Evolutionary conservation across 37 sponge, comb jelly and placozoan genomes (phyloP).

Genomic region (Tethya wilhelma): DNA sequence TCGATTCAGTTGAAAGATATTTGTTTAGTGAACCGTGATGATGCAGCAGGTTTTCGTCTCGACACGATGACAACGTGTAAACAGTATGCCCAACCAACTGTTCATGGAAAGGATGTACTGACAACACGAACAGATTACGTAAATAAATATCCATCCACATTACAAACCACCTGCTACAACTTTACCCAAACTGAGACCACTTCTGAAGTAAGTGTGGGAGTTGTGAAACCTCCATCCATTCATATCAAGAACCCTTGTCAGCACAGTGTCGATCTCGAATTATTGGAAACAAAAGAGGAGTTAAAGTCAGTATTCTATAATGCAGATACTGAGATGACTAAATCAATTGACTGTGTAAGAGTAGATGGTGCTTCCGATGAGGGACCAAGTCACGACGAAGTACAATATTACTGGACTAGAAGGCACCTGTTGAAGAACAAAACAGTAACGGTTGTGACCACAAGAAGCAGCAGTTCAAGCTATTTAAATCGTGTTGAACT

Average conservation of each 20-base stretch:
- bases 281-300: neutral
- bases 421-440: conserved; percentile 1
- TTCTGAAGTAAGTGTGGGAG: conserved; percentile 32
- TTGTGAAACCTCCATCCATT: conserved; percentile 14
- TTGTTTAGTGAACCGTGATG: conserved; percentile 29
- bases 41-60: conserved; percentile 45
- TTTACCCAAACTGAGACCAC: conserved; percentile 36
- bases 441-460: conserved; percentile 13
- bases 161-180: conserved; percentile 54
- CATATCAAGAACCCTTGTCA: conserved; percentile 23
- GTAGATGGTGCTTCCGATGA: conserved; percentile 43
- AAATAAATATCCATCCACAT: conserved; percentile 21
- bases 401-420: conserved; percentile 7
- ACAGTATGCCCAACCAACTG: conserved; percentile 25
- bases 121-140: conserved; percentile 47
- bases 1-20: conserved; percentile 6
- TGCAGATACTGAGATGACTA: neutral
- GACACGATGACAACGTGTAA: conserved; percentile 41
- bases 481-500: conserved; percentile 42
- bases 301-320: neutral
- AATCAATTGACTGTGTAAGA: neutral
- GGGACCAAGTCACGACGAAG: conserved; percentile 39
- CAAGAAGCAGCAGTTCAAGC: conserved; percentile 20
- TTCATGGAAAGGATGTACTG: conserved; percentile 17
- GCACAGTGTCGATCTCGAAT: conserved; percentile 15